Evolutionary conservation across 2,888 invertebrate genomes (phyloP).

Genomic region (Leptinotarsa tumamoca): DNA sequence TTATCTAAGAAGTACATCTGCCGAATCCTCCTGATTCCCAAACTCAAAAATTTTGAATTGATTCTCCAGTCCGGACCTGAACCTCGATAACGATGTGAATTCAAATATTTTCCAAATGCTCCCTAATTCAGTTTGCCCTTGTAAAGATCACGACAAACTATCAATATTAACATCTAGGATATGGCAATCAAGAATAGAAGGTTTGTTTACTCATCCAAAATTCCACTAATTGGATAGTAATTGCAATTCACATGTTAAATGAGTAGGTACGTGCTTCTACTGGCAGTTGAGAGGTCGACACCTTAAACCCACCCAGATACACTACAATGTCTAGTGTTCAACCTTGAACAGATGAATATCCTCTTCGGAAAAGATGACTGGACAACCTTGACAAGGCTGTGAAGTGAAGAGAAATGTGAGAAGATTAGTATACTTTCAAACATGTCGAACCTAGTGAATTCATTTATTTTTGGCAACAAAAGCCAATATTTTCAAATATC

Average conservation of each 20-base stretch:
- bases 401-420: slow-evolving; percentile 36
- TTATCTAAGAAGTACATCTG: no score
- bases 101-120: background rate
- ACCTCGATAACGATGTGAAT: no score
- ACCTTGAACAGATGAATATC: slow-evolving; percentile 31
- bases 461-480: background rate
- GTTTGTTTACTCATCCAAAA: slow-evolving; percentile 15
- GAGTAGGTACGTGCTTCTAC: background rate
- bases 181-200: background rate
- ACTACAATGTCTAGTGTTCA: slow-evolving; percentile 16
- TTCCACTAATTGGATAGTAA: background rate
- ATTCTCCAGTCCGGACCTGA: no score
- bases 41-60: no score
- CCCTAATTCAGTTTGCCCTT: background rate
- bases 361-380: slow-evolving; percentile 28
- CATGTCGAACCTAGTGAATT: slow-evolving; percentile 16
- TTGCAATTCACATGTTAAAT: background rate
- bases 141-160: background rate
- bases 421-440: slow-evolving; percentile 27
- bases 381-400: slow-evolving; percentile 39
- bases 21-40: no score
- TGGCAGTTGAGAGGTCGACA: background rate
- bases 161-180: background rate
- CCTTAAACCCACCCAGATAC: slow-evolving; percentile 13
- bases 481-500: background rate